These are phyloP conservation scores for Hirtodrosophila cameraria DNA, from an alignment of 2,888 invertebrate species.

Conservation along the genomic window DNA sequence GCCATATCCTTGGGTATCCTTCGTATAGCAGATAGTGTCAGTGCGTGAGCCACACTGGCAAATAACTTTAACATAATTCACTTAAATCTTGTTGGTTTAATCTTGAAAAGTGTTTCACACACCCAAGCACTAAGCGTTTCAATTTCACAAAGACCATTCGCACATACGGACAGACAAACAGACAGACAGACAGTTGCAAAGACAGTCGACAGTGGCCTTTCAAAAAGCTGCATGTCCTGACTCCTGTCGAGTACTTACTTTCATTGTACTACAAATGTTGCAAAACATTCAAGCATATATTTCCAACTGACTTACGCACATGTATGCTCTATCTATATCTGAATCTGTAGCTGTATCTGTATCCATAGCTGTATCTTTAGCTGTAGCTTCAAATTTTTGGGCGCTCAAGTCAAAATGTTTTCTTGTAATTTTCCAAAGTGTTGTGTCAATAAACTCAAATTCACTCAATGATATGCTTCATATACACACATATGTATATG, in stretches of 20 bases:
- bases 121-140: slow-evolving; percentile 33
- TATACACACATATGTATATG: no score
- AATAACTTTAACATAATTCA: slow-evolving; percentile 78
- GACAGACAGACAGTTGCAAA: slow-evolving; percentile 1
- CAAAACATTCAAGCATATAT: slow-evolving; percentile 14
- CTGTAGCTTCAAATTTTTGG: slow-evolving; percentile 34
- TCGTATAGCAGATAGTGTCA: slow-evolving; percentile 56
- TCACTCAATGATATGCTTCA: no score
- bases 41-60: slow-evolving; percentile 65
- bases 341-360: slow-evolving; percentile 7
- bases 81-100: slow-evolving; percentile 77
- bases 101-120: slow-evolving; percentile 72
- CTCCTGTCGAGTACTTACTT: slow-evolving; percentile 18
- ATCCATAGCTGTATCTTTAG: background rate
- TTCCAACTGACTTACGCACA: slow-evolving; percentile 7
- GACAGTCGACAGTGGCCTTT: background rate
- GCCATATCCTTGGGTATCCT: slow-evolving; percentile 34
- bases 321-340: slow-evolving; percentile 13
- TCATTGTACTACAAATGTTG: slow-evolving; percentile 21
- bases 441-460: slow-evolving; percentile 71
- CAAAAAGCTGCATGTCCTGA: no score
- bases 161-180: slow-evolving; percentile 6
- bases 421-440: slow-evolving; percentile 80
- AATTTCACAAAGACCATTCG: slow-evolving; percentile 10
- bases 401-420: slow-evolving; percentile 62